phyloP scores from a whole-genome alignment of 2,113 vertebrate species.

The Capreolus pygargus region DNA sequence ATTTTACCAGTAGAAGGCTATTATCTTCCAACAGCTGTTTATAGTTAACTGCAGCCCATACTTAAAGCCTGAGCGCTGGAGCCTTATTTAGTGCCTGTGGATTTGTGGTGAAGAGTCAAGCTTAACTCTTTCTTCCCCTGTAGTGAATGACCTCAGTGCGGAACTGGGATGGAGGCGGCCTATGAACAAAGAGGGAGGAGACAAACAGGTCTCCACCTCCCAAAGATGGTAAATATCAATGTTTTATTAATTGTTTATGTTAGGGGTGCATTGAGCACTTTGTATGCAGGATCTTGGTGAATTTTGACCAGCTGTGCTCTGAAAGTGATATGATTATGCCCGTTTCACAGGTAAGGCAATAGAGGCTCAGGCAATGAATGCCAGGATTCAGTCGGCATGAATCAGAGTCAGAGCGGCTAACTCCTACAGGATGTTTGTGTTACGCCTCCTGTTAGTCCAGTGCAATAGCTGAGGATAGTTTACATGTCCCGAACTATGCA shows the following conservation, averaged over 20 bases:
- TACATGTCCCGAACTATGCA: rapidly evolving
- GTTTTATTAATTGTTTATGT: not conserved
- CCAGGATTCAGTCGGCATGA: not conserved
- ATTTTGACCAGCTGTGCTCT: not conserved
- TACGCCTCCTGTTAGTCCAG: not conserved
- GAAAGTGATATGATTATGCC: not conserved
- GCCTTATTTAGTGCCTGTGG: constrained; percentile 79
- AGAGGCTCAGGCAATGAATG: not conserved
- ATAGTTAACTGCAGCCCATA: constrained; percentile 83
- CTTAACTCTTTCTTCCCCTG: constrained; percentile 72
- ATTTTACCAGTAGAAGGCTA: constrained; percentile 74
- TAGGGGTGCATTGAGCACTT: not conserved
- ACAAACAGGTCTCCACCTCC: not conserved
- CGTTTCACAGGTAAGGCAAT: not conserved
- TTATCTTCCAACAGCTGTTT: constrained; percentile 87
- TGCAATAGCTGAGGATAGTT: not conserved
- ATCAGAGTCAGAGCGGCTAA: not conserved
- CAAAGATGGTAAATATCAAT: rapidly evolving
- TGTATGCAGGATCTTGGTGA: not conserved
- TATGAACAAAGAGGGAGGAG: not conserved
- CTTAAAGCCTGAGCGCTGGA: constrained; percentile 76
- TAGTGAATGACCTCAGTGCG: not conserved
- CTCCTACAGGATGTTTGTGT: rapidly evolving
- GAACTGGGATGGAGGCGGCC: rapidly evolving
- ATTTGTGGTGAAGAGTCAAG: constrained; percentile 46